These are phyloP conservation scores for Palythoa grandiflora DNA, from an alignment of 92 coral and sea anemone genomes.

Conservation along the genomic window DNA sequence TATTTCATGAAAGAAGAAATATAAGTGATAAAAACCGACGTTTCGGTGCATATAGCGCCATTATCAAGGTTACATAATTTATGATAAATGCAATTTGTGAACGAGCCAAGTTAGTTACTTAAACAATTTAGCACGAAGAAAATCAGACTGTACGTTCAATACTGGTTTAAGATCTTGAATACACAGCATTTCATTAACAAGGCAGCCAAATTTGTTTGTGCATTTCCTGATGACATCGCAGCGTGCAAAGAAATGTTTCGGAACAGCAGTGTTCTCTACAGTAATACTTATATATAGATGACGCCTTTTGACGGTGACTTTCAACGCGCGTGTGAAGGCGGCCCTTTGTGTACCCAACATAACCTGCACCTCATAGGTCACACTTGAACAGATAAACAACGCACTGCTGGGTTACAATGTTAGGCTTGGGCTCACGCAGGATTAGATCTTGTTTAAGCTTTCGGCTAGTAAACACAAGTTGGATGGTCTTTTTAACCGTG, in stretches of 20 bases:
- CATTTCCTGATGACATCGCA: conserved; percentile 47
- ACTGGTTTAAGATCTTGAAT: conserved; percentile 45
- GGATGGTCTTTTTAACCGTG: too few relatives aligned
- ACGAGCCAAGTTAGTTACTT: background rate
- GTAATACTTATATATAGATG: conserved; percentile 34
- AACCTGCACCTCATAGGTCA: background rate
- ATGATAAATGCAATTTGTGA: too few relatives aligned
- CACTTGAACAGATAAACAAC: background rate
- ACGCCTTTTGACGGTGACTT: conserved; percentile 9
- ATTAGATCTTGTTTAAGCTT: too few relatives aligned
- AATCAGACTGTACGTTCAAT: conserved; percentile 32
- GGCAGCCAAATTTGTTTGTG: background rate
- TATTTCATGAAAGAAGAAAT: too few relatives aligned
- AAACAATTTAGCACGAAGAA: background rate
- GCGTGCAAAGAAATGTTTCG: conserved; percentile 53
- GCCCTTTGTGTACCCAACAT: conserved; percentile 1
- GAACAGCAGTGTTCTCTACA: conserved; percentile 46
- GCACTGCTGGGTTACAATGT: background rate
- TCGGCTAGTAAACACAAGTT: too few relatives aligned
- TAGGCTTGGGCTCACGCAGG: too few relatives aligned
- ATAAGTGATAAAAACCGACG: too few relatives aligned
- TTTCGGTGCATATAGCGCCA: too few relatives aligned
- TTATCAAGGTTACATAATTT: too few relatives aligned
- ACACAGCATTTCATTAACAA: conserved; percentile 33
- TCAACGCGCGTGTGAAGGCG: background rate